phyloP scores from a whole-genome alignment of 2,888 invertebrate species.

The Aromia moschata region DNA sequence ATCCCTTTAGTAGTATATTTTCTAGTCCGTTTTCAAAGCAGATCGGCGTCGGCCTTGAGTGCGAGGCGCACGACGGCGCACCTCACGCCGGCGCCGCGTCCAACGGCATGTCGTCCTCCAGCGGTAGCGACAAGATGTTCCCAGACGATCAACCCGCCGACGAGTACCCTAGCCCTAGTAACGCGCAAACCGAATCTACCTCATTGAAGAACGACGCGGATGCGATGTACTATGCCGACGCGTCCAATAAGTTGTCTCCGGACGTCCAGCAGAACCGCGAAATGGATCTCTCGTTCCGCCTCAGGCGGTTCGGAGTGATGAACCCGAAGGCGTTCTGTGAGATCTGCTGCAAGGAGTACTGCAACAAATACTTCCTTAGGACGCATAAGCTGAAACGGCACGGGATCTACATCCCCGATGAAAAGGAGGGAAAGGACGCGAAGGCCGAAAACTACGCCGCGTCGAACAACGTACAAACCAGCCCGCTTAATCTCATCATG shows the following conservation, averaged over 20 bases:
- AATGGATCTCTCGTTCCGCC: slow-evolving; percentile 76
- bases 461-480: slow-evolving; percentile 70
- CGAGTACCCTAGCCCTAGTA: slow-evolving; percentile 58
- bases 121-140: slow-evolving; percentile 53
- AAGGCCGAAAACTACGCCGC: slow-evolving; percentile 52
- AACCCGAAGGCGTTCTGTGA: slow-evolving; percentile 94
- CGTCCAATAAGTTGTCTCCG: slow-evolving; percentile 58
- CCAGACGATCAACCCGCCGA: slow-evolving; percentile 52
- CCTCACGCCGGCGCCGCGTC: too few relatives aligned
- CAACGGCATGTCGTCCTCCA: slow-evolving; percentile 50
- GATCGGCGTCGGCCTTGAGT: slow-evolving; percentile 46
- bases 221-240: slow-evolving; percentile 52
- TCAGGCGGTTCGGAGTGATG: slow-evolving; percentile 81
- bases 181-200: slow-evolving; percentile 58
- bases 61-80: slow-evolving; percentile 50
- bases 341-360: slow-evolving; percentile 92
- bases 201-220: slow-evolving; percentile 59
- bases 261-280: slow-evolving; percentile 68
- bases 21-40: slow-evolving; percentile 78
- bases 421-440: slow-evolving; percentile 63
- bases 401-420: slow-evolving; percentile 76
- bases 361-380: slow-evolving; percentile 90
- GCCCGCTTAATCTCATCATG: slow-evolving; percentile 81
- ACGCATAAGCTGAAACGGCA: slow-evolving; percentile 95
- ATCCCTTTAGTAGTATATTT: slow-evolving; percentile 74